Percentiles rank a stretch among this genome's conserved stretches.
Evolutionary conservation across 2,888 invertebrate species (phyloP).

Genomic region (Stenoptilia bipunctidactyla): DNA sequence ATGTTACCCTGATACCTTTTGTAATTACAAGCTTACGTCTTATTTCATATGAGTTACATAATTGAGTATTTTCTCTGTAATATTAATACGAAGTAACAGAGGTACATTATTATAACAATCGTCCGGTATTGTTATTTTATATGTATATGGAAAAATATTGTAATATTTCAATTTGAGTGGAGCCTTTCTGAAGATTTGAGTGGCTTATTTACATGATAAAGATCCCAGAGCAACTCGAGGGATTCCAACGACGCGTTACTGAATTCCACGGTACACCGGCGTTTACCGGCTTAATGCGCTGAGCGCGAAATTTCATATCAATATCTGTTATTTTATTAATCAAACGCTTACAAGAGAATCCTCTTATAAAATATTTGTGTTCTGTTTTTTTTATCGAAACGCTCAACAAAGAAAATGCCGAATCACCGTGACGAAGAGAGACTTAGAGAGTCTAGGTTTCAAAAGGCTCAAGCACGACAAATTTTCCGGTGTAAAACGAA

Average conservation of each 20-base stretch:
- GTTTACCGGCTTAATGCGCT: not conserved
- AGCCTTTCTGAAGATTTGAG: not conserved
- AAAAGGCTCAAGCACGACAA: not conserved
- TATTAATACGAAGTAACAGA: too few relatives aligned
- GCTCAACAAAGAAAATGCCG: too few relatives aligned
- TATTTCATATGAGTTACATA: too few relatives aligned
- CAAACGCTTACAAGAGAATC: too few relatives aligned
- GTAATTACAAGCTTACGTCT: too few relatives aligned
- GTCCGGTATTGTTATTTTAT: too few relatives aligned
- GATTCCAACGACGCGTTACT: not conserved
- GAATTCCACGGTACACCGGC: not conserved
- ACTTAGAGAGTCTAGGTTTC: not conserved
- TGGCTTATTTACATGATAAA: conserved; percentile 1
- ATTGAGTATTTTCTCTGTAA: too few relatives aligned
- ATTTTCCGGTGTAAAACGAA: not conserved
- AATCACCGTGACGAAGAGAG: not conserved
- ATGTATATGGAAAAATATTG: not conserved
- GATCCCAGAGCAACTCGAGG: not conserved
- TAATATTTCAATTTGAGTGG: conserved; percentile 1
- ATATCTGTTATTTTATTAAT: not conserved
- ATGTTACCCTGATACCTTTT: too few relatives aligned
- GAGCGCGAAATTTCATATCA: not conserved
- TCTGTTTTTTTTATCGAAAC: too few relatives aligned
- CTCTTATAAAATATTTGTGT: too few relatives aligned
- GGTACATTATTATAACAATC: too few relatives aligned